Conservation (phyloP, 2,888 invertebrate species). For the Uloborus plumipes region DNA sequence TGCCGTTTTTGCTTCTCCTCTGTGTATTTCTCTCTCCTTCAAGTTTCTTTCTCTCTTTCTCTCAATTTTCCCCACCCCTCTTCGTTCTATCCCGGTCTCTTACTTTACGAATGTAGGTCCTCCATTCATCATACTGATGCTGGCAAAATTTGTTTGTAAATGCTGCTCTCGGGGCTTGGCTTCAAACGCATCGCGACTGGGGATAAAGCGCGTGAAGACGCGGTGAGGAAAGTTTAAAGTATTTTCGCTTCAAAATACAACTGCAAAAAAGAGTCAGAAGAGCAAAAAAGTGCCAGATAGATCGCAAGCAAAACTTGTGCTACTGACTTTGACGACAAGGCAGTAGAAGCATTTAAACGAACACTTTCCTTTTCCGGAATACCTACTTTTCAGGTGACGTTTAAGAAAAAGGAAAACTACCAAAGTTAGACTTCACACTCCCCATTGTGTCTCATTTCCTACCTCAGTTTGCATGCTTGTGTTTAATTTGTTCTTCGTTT, state of each 20-base stretch:
- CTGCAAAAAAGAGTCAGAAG: conserved; percentile 10
- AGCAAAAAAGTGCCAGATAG: conserved; percentile 8
- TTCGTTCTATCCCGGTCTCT: conserved; percentile 18
- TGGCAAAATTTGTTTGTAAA: conserved; percentile 60
- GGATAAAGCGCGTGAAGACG: conserved; percentile 38
- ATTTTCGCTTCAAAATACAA: conserved; percentile 18
- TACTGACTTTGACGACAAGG: too few species aligned
- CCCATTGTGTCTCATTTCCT: too few species aligned
- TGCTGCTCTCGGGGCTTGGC: conserved; percentile 38
- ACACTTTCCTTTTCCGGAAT: too few species aligned
- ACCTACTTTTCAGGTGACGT: too few species aligned
- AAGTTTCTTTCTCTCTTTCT: conserved; percentile 25
- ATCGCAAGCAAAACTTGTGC: conserved; percentile 5
- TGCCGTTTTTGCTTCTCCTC: conserved; percentile 47
- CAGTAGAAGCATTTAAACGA: too few species aligned
- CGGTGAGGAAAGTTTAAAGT: conserved; percentile 43
- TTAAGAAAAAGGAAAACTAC: too few species aligned
- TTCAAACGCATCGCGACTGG: conserved; percentile 31
- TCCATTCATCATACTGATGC: conserved; percentile 55
- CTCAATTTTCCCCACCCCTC: conserved; percentile 22
- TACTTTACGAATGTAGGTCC: conserved; percentile 49
- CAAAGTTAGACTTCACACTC: too few species aligned
- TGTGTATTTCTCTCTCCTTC: conserved; percentile 33
- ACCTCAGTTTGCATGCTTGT: too few species aligned
- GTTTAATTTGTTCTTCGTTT: too few species aligned